Evolutionary conservation across 2,113 vertebrate genomes (phyloP), one percentile per base, ranked within the genome.

Genomic region (Hippolais icterina): DNA sequence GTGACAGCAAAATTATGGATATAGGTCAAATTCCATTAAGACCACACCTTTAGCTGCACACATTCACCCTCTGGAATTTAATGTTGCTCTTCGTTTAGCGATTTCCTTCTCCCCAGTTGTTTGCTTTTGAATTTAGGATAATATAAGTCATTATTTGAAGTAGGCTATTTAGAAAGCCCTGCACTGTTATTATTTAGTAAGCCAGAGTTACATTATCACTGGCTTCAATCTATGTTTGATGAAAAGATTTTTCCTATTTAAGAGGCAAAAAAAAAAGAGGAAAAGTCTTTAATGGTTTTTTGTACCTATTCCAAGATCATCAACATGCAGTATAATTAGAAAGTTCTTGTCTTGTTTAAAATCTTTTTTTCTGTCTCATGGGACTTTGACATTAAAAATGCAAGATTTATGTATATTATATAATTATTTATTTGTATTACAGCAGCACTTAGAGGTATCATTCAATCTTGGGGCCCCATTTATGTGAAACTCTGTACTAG

Each of bases 211-310:
- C 94, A 93, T 92, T 97, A 96, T 97, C 95, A 65, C 92, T 96
- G 93, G 88, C 94, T 97, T 97, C 94, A 96, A 97, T 97, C 96
- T 97, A 69, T 95, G 95, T 94, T 96, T 97, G 96, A 96, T 96
- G 96, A 97, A 95, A 96, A 96, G 95, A 97, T 96, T 94, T 97
- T 96, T 97, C 96, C 95, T 96, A 96, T 97, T 97, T 96, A 96
- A 96, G 92, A 95, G 95, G 83, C 80, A 92, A 85, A 39, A 83
- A 95, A 84, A 92, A 93, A 82, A 94, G 87, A 87, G 76, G 76
- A 93, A 57, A 91, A 96, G 94, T 96, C 94, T 96, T 96, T 96
- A 97, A 96, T 97, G 96, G 94, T 87, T 96, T 96, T 94, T 94
- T 97, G 96, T 97, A 96, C 96, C 95, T 95, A 87, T 96, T 97